Base-by-base conservation (phyloP, 1,140 invertebrate species). In the Drosophila erecta region DNA sequence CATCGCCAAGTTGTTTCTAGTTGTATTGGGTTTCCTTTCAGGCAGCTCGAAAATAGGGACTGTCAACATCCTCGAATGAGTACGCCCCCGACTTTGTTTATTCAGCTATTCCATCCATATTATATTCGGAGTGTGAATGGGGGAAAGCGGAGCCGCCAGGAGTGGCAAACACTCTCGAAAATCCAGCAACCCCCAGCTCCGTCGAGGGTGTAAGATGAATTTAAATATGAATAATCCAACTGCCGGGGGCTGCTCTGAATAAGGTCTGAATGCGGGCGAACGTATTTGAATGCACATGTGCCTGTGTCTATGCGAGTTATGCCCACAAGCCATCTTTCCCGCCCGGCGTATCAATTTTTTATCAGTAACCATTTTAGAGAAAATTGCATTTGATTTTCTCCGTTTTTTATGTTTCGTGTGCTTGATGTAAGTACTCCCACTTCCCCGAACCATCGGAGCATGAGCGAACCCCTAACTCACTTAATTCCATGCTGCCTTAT, bases 341-440 rank as follows among this genome's bases (percentile, higher is more conserved):
- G 30, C 61, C 51, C 60, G 61, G 55, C 51, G 64, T 81, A 89
- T 89, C 76, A 90, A 89, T 89, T 80, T 89, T 89, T 89, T 51
- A 89, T 90, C 76, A 89, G 84, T 84, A 85, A 89, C 85, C 61
- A 79, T 84, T 90, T 89, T 89, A 54, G 58, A 75, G 69, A 69
- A 89, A 89, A 89, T 89, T 89, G 84, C 84, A 89, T 89, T 89
- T 80, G 65, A 71, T 61, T 90, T 80, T 87, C 24, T 24, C 4
- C 80, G 80, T 73, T 3, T 51, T 17, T 15, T 44, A 17, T 6
- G 33, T 57, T 70, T 47, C 56, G 47, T 69, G 33, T 46, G 24
- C 62, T 44, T 14, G 20, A 20, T 20, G 60, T 33, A 20, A 11
- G 27, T 35, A 14, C 33, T 46, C 22, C 44, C 47, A 6, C 33